Evolutionary conservation across 2,113 vertebrate species (phyloP).

Genomic region (Tragelaphus scriptus): DNA sequence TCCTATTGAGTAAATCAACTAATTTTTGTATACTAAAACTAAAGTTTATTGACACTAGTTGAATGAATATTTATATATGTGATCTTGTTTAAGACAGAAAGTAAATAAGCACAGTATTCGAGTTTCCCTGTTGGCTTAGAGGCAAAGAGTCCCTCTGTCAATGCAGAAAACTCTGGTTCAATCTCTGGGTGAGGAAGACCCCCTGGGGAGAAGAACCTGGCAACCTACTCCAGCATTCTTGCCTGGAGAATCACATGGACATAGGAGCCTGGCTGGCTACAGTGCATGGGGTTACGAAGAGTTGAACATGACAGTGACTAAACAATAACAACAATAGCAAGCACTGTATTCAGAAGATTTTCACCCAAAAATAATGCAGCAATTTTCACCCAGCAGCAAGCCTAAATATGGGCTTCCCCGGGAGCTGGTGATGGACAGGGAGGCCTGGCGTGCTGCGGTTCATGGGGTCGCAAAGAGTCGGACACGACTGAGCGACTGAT

Average conservation of each 20-base stretch:
- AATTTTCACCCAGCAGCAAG: background rate
- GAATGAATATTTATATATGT: background rate
- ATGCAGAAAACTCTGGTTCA: background rate
- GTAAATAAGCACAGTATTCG: background rate
- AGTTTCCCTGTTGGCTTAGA: background rate
- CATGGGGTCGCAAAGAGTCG: too few species aligned
- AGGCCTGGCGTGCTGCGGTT: too few species aligned
- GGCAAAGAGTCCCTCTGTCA: background rate
- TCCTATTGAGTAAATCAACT: background rate
- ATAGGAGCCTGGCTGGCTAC: background rate
- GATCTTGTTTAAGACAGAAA: background rate
- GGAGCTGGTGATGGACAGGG: too few species aligned
- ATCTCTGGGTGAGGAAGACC: background rate
- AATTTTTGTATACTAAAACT: background rate
- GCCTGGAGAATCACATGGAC: background rate
- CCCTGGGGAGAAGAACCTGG: background rate
- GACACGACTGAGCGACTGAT: too few species aligned
- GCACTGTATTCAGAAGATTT: background rate
- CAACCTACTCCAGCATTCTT: background rate
- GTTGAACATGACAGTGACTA: background rate
- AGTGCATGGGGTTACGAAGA: background rate
- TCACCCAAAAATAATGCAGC: background rate
- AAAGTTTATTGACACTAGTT: background rate
- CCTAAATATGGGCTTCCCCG: background rate
- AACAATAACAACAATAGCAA: background rate